phyloP scores from a whole-genome alignment of 2,113 vertebrate genomes.

The Neogale vison region DNA sequence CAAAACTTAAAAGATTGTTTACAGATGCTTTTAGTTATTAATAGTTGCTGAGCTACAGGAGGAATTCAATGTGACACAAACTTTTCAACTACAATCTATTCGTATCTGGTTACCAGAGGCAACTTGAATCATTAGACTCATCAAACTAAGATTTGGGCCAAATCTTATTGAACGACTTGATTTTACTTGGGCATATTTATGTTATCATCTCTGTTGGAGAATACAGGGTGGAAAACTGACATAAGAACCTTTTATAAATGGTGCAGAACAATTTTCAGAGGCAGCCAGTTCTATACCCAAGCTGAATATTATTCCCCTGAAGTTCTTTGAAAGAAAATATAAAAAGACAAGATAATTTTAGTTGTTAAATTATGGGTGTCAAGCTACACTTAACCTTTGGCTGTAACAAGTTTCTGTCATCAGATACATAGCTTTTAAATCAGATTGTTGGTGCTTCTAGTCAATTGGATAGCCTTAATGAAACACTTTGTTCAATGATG shows the following conservation, averaged over 20 bases:
- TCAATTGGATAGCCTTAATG: neutral
- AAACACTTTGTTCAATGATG: neutral
- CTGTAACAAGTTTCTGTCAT: conserved; percentile 58
- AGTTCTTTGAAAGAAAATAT: conserved; percentile 59
- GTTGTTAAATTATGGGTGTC: conserved; percentile 65
- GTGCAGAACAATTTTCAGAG: conserved; percentile 50
- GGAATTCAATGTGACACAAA: neutral
- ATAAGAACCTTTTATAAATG: conserved; percentile 36
- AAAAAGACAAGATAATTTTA: conserved; percentile 72
- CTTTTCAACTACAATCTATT: neutral
- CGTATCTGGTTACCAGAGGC: neutral
- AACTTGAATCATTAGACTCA: neutral
- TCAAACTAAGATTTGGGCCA: neutral
- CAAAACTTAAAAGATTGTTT: conserved; percentile 28
- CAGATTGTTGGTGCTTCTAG: conserved; percentile 34
- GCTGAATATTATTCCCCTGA: conserved; percentile 33
- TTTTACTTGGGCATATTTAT: conserved; percentile 53
- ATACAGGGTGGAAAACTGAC: conserved; percentile 45
- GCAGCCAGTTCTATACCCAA: neutral
- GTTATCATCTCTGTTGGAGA: conserved; percentile 30
- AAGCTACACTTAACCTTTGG: conserved; percentile 59
- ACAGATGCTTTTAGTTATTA: neutral
- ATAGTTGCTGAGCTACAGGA: neutral
- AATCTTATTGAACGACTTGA: neutral
- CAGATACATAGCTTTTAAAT: conserved; percentile 56